A percentile compares a stretch with the other conserved stretches of the same genome.
Evolutionary conservation across 1,140 invertebrate species (phyloP).

Genomic region (Brachionus koreanus): DNA sequence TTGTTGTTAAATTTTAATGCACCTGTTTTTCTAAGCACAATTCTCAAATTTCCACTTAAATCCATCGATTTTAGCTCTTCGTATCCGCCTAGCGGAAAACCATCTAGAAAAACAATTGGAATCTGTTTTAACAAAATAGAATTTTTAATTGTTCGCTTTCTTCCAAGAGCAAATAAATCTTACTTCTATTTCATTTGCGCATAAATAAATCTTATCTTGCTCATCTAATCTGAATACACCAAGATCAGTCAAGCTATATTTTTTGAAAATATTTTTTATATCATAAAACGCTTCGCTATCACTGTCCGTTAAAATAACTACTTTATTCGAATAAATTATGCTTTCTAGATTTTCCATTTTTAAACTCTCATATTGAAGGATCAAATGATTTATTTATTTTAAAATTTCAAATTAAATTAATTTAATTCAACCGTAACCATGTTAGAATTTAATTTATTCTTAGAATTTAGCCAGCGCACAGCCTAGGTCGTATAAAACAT

Average conservation of each 20-base stretch:
- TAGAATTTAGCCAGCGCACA: not conserved
- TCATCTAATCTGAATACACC: not conserved
- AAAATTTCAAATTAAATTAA: not conserved
- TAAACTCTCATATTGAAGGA: not conserved
- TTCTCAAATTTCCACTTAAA: slow-evolving; percentile 17
- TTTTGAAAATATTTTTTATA: slow-evolving; percentile 22
- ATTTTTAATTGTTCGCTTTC: not conserved
- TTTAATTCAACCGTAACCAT: not conserved
- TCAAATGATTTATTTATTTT: not conserved
- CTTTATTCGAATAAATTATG: not conserved
- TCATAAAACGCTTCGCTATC: not conserved
- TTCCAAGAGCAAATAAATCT: not conserved
- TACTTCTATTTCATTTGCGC: not conserved
- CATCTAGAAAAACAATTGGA: slow-evolving; percentile 2
- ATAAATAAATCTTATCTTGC: not conserved
- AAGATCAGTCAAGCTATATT: not conserved
- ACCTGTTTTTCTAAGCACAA: not conserved
- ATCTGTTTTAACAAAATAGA: not conserved
- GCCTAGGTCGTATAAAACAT: not conserved
- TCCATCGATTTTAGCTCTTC: not conserved
- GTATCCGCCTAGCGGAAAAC: not conserved
- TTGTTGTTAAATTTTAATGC: not conserved
- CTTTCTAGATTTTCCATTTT: not conserved
- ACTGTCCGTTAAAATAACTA: not conserved
- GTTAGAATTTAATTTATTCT: not conserved